These are phyloP conservation scores for Scotopteryx bipunctaria DNA, from an alignment of 2,888 invertebrate genomes.

Conservation along the genomic window DNA sequence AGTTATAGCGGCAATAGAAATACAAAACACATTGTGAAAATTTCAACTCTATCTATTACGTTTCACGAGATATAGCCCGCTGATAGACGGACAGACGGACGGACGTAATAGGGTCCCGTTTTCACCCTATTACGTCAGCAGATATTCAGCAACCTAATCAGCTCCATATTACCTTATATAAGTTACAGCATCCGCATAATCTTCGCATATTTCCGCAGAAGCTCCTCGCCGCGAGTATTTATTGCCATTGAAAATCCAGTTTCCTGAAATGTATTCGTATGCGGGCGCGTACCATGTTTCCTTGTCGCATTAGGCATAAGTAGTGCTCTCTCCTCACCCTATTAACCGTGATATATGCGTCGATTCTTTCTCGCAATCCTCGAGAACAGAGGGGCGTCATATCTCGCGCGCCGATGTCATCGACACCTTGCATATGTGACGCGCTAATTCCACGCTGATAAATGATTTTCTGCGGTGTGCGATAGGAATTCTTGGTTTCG, in stretches of 20 bases:
- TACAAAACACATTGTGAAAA: no score
- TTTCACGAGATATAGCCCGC: no score
- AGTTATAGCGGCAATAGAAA: no score
- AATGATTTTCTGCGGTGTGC: slow-evolving; percentile 64
- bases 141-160: slow-evolving; percentile 15
- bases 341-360: slow-evolving; percentile 82
- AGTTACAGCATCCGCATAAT: slow-evolving; percentile 39
- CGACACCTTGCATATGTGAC: slow-evolving; percentile 64
- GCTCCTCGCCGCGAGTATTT: slow-evolving; percentile 63
- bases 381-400: slow-evolving; percentile 70
- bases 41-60: no score
- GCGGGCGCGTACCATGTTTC: slow-evolving; percentile 75
- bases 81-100: no score
- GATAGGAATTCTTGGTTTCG: slow-evolving; percentile 60
- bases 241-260: slow-evolving; percentile 75
- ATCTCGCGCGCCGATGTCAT: slow-evolving; percentile 66
- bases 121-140: slow-evolving; percentile 8
- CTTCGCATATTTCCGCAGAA: slow-evolving; percentile 50
- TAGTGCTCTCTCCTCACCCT: slow-evolving; percentile 82
- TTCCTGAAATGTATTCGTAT: slow-evolving; percentile 69
- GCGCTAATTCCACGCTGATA: slow-evolving; percentile 74
- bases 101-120: no score
- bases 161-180: slow-evolving; percentile 22
- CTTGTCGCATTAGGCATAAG: slow-evolving; percentile 83
- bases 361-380: slow-evolving; percentile 80